Evolutionary conservation across 2,113 vertebrate genomes (phyloP).

Genomic region (Taurulus bubalis): DNA sequence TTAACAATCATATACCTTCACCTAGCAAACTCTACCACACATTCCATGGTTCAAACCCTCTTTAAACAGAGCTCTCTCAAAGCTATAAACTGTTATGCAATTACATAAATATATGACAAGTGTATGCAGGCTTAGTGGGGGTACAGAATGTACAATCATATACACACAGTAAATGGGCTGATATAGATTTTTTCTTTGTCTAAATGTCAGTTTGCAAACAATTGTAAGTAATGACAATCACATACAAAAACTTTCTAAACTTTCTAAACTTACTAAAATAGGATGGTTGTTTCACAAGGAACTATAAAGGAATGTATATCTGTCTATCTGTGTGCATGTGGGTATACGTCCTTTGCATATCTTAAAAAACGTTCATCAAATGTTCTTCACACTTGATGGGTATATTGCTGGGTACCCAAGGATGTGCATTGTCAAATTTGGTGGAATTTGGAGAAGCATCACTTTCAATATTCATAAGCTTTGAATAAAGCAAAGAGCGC

Average conservation of each 20-base stretch:
- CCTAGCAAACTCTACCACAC: conserved; percentile 34
- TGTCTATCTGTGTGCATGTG: too few relatives aligned
- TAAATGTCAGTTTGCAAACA: conserved; percentile 11
- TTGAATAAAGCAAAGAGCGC: background rate
- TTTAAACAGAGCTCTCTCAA: conserved; percentile 56
- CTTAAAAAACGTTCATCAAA: background rate
- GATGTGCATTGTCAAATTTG: background rate
- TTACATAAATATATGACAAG: conserved; percentile 47
- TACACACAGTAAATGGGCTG: conserved; percentile 10
- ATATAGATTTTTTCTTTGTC: background rate
- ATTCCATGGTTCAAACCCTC: conserved; percentile 52
- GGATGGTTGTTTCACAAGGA: background rate
- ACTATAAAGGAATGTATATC: too few relatives aligned
- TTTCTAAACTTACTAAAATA: too few relatives aligned
- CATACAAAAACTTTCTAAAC: conserved; percentile 6
- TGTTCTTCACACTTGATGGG: background rate
- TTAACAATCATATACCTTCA: conserved; percentile 43
- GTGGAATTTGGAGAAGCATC: background rate
- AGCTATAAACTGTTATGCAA: conserved; percentile 54
- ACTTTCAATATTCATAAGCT: background rate
- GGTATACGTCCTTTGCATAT: too few relatives aligned
- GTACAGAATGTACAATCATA: conserved; percentile 45
- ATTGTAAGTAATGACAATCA: conserved; percentile 1
- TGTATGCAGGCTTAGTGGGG: conserved; percentile 11
- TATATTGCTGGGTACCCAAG: background rate